phyloP scores from a whole-genome alignment of 2,797 vertebrate species.

The Zalophus californianus region DNA sequence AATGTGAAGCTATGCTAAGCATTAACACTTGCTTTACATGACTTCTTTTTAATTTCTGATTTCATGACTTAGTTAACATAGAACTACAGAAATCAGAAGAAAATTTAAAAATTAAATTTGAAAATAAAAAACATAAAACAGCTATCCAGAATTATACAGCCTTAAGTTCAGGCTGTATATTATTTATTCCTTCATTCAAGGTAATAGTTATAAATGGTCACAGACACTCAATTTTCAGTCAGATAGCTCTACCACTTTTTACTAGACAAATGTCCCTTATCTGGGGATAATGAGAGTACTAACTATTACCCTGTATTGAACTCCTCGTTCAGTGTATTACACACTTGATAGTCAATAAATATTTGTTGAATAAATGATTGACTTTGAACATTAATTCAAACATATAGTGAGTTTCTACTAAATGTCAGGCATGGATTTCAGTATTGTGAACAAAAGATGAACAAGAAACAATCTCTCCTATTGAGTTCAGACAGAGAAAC shows the following conservation, averaged over 20 bases:
- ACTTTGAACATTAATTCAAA: neutral
- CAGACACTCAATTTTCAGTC: neutral
- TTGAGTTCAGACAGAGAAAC: neutral
- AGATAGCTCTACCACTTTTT: neutral
- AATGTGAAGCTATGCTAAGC: neutral
- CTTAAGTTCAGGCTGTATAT: neutral
- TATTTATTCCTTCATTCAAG: neutral
- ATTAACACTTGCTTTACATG: neutral
- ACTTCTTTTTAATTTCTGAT: neutral
- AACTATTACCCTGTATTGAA: neutral
- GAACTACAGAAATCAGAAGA: neutral
- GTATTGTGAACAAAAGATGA: neutral
- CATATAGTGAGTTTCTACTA: neutral
- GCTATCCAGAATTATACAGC: neutral
- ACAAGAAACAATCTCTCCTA: neutral
- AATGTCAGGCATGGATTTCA: neutral
- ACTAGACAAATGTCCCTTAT: neutral
- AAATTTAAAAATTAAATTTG: neutral
- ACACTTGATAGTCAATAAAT: neutral
- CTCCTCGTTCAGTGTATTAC: neutral
- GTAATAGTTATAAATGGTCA: neutral
- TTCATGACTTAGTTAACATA: constrained; percentile 12
- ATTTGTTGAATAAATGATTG: neutral
- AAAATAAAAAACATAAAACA: constrained; percentile 7
- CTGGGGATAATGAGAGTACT: neutral